Evolutionary conservation across 2,888 invertebrate genomes (phyloP), one percentile per base, ranked within the genome.

Genomic region (Hypercompe scribonia): DNA sequence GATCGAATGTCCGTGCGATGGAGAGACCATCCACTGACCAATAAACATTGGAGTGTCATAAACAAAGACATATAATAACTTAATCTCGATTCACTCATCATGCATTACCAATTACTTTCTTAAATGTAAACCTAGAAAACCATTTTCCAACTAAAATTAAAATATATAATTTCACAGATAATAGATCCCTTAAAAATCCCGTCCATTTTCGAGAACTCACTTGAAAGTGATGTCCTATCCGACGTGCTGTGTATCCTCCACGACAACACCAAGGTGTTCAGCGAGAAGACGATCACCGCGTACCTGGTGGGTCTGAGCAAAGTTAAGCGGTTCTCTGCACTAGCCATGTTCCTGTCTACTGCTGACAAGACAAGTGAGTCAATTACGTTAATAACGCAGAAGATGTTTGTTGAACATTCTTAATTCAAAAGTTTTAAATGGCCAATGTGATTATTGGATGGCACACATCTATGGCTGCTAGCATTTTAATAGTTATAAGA

Each of bases 311-410:
- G 94, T 18, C 87, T 97, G 8, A 92, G 96, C 46, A 84, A 92
- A 66, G 96, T 97, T n/a, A 96, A 96, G 81, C 92, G 97, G 68
- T 97, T 97, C 88, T 94, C 96, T 4, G 96, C 97, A 0, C 90
- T 97, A 0, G 93, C 96, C 3, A 96, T 97, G 96, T 97, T 97
- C 86, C 93, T 97, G 84, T 93, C 94, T 0, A 84, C 88, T 24
- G 85, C 85, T 8, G 97, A 97, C 88, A 97, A 97, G 90, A 90
- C 96, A 88, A 90, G 97, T 97, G 54, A 92, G 93, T 90, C 65
- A 33, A 34, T 31, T 18, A 24, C 28, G 11, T 61, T 13, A 31
- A 18, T 61, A 3, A 18, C 0, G 5, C 13, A 33, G 5, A 46
- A 46, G 18, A 18, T 21, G 1, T 46, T 3, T 21, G 21, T 3